phyloP scores from a whole-genome alignment of 2,888 invertebrate genomes.

The Drosophila koepferae region DNA sequence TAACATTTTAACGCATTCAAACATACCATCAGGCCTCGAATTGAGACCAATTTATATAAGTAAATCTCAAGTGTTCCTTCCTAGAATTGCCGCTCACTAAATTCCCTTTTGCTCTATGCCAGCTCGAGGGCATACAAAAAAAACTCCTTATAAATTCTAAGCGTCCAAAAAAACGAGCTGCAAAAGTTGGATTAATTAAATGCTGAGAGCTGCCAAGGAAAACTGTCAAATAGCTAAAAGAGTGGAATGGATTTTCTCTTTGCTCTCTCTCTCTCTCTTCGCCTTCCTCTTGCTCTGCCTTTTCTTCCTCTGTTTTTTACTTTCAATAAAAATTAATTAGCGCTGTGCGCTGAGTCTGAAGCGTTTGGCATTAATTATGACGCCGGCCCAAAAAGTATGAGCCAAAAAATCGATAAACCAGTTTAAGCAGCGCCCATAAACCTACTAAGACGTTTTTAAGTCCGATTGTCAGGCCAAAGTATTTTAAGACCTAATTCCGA shows the following conservation, averaged over 20 bases:
- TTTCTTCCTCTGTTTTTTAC: conserved; percentile 36
- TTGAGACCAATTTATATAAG: conserved; percentile 5
- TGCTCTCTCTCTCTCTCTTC: too few relatives aligned
- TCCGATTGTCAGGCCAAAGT: conserved; percentile 1
- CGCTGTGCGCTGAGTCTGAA: conserved; percentile 43
- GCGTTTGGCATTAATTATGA: conserved; percentile 67
- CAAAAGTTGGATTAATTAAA: conserved; percentile 41
- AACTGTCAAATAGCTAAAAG: conserved; percentile 16
- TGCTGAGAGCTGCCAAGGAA: conserved; percentile 15
- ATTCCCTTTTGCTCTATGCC: conserved; percentile 1
- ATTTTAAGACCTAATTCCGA: background rate
- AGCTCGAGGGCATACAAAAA: background rate
- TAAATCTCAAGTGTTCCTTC: conserved; percentile 6
- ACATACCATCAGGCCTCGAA: background rate
- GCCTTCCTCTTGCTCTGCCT: background rate
- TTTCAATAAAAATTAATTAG: conserved; percentile 77
- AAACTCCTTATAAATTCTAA: conserved; percentile 3
- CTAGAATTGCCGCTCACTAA: conserved; percentile 5
- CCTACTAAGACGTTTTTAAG: conserved; percentile 45
- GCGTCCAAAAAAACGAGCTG: background rate
- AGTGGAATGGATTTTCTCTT: conserved; percentile 16
- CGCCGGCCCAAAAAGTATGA: conserved; percentile 30
- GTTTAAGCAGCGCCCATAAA: conserved; percentile 42
- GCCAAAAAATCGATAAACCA: conserved; percentile 49
- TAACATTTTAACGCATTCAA: conserved; percentile 23